phyloP scores from a whole-genome alignment of 2,113 vertebrate genomes.

The Axis porcinus region DNA sequence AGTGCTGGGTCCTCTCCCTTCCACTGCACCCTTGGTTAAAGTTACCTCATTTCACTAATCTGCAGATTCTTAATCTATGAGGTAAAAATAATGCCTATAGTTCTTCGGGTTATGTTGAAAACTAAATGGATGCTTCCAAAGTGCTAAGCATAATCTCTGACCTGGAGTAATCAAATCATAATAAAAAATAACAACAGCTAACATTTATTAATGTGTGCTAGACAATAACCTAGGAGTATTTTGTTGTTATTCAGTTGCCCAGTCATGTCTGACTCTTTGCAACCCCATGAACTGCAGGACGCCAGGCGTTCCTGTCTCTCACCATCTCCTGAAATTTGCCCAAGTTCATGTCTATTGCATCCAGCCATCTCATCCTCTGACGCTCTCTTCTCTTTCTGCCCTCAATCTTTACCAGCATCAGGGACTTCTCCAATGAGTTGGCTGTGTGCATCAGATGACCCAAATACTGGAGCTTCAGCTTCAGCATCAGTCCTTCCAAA shows the following conservation, averaged over 20 bases:
- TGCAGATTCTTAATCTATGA: background rate
- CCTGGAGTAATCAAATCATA: background rate
- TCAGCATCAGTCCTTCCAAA: background rate
- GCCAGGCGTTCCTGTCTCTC: background rate
- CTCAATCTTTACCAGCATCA: background rate
- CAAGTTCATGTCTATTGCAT: background rate
- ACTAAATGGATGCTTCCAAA: background rate
- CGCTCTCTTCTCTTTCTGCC: background rate
- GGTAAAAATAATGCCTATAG: background rate
- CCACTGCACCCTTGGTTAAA: background rate
- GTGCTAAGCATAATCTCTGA: background rate
- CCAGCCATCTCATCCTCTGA: background rate
- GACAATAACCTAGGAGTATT: background rate
- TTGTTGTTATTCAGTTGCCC: background rate
- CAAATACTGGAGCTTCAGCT: background rate
- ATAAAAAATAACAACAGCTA: background rate
- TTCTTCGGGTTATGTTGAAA: background rate
- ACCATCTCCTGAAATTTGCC: background rate
- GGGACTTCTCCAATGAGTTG: background rate
- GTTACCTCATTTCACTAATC: background rate
- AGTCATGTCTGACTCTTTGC: background rate
- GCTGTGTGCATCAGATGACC: background rate
- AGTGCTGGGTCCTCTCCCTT: background rate
- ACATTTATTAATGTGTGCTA: background rate
- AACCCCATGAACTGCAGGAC: background rate